A percentile compares a stretch with the other conserved stretches of the same genome.
Evolutionary conservation across 2,113 vertebrate genomes (phyloP).

Genomic region (Gambusia holbrooki): DNA sequence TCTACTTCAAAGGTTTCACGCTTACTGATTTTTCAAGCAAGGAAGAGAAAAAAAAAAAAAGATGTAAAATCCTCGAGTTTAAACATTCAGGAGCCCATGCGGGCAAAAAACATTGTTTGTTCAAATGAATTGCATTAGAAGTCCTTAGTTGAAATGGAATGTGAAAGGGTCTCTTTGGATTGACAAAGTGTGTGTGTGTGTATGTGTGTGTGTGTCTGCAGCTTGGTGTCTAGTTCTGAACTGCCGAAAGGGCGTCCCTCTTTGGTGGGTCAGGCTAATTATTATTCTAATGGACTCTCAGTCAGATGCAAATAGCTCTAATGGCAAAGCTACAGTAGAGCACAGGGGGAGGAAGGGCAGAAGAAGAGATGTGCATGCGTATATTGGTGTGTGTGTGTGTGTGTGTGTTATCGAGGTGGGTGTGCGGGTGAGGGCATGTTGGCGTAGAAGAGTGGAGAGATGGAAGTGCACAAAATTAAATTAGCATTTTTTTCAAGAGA

Average conservation of each 20-base stretch:
- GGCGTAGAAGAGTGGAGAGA: conserved; percentile 28
- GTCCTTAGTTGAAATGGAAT: conserved; percentile 59
- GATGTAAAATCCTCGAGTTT: not conserved
- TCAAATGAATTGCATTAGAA: conserved; percentile 47
- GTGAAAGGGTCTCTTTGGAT: conserved; percentile 26
- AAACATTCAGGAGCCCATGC: conserved; percentile 10
- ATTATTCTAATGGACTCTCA: conserved; percentile 84
- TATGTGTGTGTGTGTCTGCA: conserved; percentile 40
- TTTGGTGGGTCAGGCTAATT: conserved; percentile 82
- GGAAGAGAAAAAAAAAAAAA: not conserved
- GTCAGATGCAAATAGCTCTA: conserved; percentile 84
- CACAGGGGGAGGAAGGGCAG: conserved; percentile 13
- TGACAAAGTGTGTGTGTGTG: conserved; percentile 24
- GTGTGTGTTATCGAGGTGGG: not conserved
- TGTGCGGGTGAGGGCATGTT: conserved; percentile 2
- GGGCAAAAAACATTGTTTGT: conserved; percentile 52
- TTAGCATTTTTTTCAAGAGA: conserved; percentile 68
- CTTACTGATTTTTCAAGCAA: not conserved
- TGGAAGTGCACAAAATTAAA: conserved; percentile 72
- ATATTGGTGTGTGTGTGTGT: not conserved
- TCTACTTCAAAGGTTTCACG: conserved; percentile 12
- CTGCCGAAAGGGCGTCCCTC: conserved; percentile 71
- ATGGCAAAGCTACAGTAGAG: conserved; percentile 72
- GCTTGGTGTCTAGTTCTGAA: conserved; percentile 52
- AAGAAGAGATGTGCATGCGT: not conserved